phyloP scores from a whole-genome alignment of 2,888 invertebrate species.

The Theodoxus fluviatilis region DNA sequence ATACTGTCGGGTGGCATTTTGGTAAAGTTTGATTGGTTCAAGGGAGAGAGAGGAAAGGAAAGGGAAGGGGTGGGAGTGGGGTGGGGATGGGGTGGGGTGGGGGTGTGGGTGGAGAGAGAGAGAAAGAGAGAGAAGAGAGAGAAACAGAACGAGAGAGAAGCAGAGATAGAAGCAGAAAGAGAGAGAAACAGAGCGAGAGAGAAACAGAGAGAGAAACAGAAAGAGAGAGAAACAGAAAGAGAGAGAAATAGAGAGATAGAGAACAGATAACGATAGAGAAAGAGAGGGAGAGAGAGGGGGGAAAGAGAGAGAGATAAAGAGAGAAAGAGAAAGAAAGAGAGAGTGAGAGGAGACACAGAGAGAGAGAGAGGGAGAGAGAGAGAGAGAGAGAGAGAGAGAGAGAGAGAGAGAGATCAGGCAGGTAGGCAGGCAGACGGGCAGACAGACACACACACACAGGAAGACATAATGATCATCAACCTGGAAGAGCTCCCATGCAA shows the following conservation, averaged over 20 bases:
- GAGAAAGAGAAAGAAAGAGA: constrained; percentile 25
- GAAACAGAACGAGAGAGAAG: background rate
- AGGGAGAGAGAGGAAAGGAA: background rate
- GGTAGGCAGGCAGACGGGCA: too few species aligned
- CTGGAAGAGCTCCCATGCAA: too few species aligned
- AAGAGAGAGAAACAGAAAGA: constrained; percentile 16
- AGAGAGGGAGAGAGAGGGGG: background rate
- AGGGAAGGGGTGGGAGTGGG: background rate
- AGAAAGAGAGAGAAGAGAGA: background rate
- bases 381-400: background rate
- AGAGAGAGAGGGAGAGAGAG: background rate
- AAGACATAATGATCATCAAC: too few species aligned
- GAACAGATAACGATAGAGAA: background rate
- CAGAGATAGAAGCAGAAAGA: constrained; percentile 5
- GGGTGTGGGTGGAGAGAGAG: too few species aligned
- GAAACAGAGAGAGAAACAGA: constrained; percentile 20
- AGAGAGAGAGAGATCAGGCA: too few species aligned
- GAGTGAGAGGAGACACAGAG: constrained; percentile 6
- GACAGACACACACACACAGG: too few species aligned
- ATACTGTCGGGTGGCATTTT: background rate
- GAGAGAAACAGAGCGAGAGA: constrained; percentile 13
- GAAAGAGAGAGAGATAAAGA: constrained; percentile 11
- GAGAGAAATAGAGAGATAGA: constrained; percentile 22
- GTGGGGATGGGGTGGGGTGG: too few species aligned
- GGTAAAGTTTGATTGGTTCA: background rate